phyloP scores from a whole-genome alignment of 2,888 invertebrate species.

The Chirona hameri region DNA sequence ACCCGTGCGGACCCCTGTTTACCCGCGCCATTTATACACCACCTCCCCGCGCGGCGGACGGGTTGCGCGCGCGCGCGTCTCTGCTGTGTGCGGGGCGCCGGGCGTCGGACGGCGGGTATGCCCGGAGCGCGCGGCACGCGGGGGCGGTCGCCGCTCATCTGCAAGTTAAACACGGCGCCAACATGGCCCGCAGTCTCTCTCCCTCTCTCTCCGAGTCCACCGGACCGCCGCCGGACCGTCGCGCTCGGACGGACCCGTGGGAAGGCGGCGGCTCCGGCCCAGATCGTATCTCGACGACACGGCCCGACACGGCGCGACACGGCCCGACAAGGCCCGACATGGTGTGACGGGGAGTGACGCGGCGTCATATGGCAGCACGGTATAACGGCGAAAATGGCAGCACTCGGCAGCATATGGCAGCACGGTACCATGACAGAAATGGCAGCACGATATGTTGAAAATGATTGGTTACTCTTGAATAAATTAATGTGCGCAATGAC shows the following conservation, averaged over 20 bases:
- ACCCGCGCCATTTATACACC: background rate
- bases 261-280: background rate
- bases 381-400: background rate
- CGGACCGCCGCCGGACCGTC: background rate
- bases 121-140: background rate
- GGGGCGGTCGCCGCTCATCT: background rate
- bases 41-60: background rate
- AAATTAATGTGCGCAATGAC: no score
- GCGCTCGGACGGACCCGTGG: background rate
- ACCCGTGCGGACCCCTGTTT: background rate
- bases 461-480: no score
- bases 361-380: no score
- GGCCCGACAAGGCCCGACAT: no score
- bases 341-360: no score
- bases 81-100: background rate
- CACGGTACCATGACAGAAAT: no score
- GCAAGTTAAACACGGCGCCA: background rate
- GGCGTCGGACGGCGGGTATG: background rate
- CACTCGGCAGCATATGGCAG: background rate
- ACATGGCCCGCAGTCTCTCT: background rate
- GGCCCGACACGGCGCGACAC: background rate
- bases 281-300: background rate
- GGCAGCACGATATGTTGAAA: no score
- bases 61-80: no score
- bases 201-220: no score